A percentile compares a stretch with the other conserved stretches of the same genome.
phyloP scores from a whole-genome alignment of 2,113 vertebrate species.

The Laterallus jamaicensis region DNA sequence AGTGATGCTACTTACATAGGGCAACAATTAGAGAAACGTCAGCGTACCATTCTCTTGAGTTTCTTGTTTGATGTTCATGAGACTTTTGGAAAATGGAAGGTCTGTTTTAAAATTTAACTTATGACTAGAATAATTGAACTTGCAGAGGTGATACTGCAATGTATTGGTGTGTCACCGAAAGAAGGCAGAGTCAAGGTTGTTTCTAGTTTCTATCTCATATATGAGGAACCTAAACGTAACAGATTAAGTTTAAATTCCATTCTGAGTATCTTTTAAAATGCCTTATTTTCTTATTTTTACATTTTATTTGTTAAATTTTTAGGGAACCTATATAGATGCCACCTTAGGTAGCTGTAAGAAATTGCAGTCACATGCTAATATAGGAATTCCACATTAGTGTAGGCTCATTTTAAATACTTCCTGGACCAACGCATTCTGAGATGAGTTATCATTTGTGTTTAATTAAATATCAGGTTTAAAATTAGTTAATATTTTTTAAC shows the following conservation, averaged over 20 bases:
- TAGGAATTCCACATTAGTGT: not conserved
- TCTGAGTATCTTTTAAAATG: not conserved
- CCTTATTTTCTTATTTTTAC: not conserved
- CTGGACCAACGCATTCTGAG: not conserved
- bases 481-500: not conserved
- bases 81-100: not conserved
- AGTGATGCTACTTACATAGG: not conserved
- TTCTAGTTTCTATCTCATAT: not conserved
- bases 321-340: not conserved
- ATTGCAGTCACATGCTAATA: fast-evolving
- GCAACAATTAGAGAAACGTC: not conserved
- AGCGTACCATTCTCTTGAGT: not conserved
- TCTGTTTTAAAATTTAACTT: not conserved
- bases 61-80: not conserved
- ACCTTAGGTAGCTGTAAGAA: not conserved
- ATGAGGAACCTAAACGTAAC: not conserved
- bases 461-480: not conserved
- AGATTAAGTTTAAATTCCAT: not conserved
- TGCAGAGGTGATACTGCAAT: not conserved
- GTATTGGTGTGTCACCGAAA: not conserved
- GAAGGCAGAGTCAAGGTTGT: not conserved
- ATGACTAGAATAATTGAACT: not conserved
- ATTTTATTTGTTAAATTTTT: not conserved
- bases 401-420: not conserved
- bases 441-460: not conserved